A percentile compares a stretch with the other conserved stretches of the same genome.
Evolutionary conservation across 2,888 invertebrate species (phyloP).

Genomic region (Anorthoa munda): DNA sequence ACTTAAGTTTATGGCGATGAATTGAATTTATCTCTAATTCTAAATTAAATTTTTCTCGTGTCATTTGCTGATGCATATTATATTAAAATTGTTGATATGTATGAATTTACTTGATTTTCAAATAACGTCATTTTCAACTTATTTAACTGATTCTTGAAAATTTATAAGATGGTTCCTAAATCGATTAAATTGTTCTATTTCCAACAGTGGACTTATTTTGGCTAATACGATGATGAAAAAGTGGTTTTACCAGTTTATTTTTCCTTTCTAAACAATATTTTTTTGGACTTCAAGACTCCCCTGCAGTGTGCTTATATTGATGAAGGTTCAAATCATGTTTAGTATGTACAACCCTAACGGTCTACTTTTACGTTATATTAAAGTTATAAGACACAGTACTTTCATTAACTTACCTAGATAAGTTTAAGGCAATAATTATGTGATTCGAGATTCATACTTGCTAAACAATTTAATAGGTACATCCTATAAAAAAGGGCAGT

Average conservation of each 20-base stretch:
- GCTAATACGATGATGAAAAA: background rate
- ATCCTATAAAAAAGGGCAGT: background rate
- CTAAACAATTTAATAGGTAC: background rate
- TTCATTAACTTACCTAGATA: conserved; percentile 9
- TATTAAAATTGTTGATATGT: conserved; percentile 27
- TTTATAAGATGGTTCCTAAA: background rate
- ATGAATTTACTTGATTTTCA: conserved; percentile 6
- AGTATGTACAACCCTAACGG: conserved; percentile 5
- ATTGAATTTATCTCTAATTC: too few relatives aligned
- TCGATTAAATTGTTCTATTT: background rate
- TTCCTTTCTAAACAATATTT: background rate
- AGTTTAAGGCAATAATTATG: conserved; percentile 35
- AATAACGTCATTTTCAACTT: too few relatives aligned
- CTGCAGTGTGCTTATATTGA: background rate
- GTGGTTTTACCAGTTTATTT: too few relatives aligned
- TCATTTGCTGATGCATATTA: conserved; percentile 18
- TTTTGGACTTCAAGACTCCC: background rate
- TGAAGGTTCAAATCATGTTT: background rate
- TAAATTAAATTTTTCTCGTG: background rate
- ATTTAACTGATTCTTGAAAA: background rate
- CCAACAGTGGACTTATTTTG: background rate
- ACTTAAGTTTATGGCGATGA: too few relatives aligned
- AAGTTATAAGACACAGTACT: conserved; percentile 26
- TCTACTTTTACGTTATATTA: conserved; percentile 31
- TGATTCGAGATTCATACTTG: background rate